Conservation (phyloP, 2,797 vertebrate species). For the Sebastes wilsoni region DNA sequence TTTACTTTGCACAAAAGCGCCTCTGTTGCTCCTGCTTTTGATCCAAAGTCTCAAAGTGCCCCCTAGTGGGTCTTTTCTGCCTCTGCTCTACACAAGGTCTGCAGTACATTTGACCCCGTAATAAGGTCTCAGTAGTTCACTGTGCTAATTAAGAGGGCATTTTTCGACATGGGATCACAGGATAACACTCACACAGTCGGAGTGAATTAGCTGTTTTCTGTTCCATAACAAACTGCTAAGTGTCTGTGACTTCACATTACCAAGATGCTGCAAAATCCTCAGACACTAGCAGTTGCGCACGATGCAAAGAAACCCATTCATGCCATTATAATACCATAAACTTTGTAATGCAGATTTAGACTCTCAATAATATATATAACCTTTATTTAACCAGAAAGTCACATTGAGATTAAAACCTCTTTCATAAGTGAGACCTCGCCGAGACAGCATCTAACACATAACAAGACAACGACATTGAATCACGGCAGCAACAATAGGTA, state of each 20-base stretch:
- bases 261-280: not conserved
- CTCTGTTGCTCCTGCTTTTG: not conserved
- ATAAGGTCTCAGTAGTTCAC: conserved; percentile 58
- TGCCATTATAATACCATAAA: too few species aligned
- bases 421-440: too few species aligned
- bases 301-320: not conserved
- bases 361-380: not conserved
- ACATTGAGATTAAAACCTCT: too few species aligned
- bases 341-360: not conserved
- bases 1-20: conserved; percentile 2
- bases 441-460: too few species aligned
- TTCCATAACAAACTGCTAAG: conserved; percentile 57
- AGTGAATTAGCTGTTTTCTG: conserved; percentile 50
- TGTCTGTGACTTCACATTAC: conserved; percentile 33
- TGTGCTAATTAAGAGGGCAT: conserved; percentile 66
- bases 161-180: conserved; percentile 57
- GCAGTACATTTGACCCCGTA: conserved; percentile 47
- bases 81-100: conserved; percentile 5
- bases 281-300: not conserved
- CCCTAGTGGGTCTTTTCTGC: conserved; percentile 73
- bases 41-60: conserved; percentile 79
- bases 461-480: too few species aligned
- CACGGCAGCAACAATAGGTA: too few species aligned
- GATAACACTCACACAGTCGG: conserved; percentile 58
- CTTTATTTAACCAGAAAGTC: too few species aligned